Base-by-base conservation (phyloP, 2,113 vertebrate species). In the Desmodus rotundus region DNA sequence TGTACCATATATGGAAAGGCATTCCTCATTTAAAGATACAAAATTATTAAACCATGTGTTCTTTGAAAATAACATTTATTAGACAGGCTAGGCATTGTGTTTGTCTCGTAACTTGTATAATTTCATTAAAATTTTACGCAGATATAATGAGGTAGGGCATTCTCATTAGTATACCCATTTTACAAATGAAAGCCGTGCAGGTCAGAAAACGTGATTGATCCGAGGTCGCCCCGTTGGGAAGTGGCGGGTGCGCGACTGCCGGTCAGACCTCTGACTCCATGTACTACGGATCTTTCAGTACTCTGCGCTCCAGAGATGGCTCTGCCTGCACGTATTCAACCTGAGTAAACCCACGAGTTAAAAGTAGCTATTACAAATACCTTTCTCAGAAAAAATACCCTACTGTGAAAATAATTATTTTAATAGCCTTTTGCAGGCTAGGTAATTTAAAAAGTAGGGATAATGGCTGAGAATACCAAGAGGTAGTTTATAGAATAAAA, bases 401-500 rank as follows among this genome's bases (percentile, higher is more conserved):
- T 70, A 0, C 43, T 22, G 43, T 52, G 19, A 93, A 72, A 83
- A 93, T 33, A 91, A 67, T 93, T 83, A 80, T 13, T 80, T 87
- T 68, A 85, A 68, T 90, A 74, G 41, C 28, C 50, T 81, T 67
- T 26, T 67, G 24, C 22, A 73, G 22, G 2, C 24, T 33, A 84
- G n/a, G 86, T 67, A 70, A 93, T 86, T 50, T 86, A 73, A 68
- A 73, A 73, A 74, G 20, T 78, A 58, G 12, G 12, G 33, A 61
- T 72, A 72, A 43, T 76, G 36, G 13, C 67, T 70, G 54, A 90
- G 88, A 90, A 77, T 93, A 63, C 54, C 45, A 82, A 56, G 61
- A 67, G 72, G n/a, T n/a, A 80, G n/a, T 96, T 85, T 78, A 88
- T 43, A 87, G 47, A 81, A 15, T 43, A 92, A 90, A 83, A 78